Evolutionary conservation across 2,113 vertebrate genomes (phyloP).

Genomic region (Perca fluviatilis): DNA sequence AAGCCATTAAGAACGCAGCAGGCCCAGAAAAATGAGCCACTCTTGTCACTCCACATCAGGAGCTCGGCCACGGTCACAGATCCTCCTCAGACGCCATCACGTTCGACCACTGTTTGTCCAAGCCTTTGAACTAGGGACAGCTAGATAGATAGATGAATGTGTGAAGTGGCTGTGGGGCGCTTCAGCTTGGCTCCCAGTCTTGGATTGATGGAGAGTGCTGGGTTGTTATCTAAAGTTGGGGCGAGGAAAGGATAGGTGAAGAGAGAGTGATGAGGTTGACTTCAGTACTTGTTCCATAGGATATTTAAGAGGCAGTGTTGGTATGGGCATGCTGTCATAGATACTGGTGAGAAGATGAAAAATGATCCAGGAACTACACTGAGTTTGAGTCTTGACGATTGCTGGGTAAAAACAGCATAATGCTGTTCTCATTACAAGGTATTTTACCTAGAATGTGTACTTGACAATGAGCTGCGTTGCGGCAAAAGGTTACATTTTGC

Average conservation of each 20-base stretch:
- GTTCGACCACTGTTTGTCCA: conserved; percentile 67
- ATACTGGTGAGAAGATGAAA: not conserved
- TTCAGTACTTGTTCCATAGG: not conserved
- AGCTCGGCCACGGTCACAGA: conserved; percentile 67
- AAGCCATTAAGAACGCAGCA: conserved; percentile 81
- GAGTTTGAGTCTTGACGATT: not conserved
- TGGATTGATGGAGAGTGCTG: conserved; percentile 62
- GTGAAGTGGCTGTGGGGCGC: conserved; percentile 55
- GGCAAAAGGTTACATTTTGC: not conserved
- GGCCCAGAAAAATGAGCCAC: conserved; percentile 82
- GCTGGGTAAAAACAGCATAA: not conserved
- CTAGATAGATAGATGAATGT: conserved; percentile 73
- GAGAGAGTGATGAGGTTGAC: conserved; percentile 49
- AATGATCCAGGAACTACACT: not conserved
- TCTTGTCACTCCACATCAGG: conserved; percentile 80
- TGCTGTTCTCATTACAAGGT: not conserved
- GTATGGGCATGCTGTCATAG: not conserved
- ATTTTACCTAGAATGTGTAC: not conserved
- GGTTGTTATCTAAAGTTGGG: conserved; percentile 77
- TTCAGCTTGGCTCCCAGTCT: conserved; percentile 59
- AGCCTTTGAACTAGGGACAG: conserved; percentile 75
- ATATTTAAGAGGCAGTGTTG: not conserved
- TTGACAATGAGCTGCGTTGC: not conserved
- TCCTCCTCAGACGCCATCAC: conserved; percentile 68
- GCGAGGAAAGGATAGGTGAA: conserved; percentile 51